A percentile compares a stretch with the other conserved stretches of the same genome.
These are phyloP conservation scores for Limnephilus marmoratus DNA, from an alignment of 2,888 invertebrate genomes.

Conservation along the genomic window DNA sequence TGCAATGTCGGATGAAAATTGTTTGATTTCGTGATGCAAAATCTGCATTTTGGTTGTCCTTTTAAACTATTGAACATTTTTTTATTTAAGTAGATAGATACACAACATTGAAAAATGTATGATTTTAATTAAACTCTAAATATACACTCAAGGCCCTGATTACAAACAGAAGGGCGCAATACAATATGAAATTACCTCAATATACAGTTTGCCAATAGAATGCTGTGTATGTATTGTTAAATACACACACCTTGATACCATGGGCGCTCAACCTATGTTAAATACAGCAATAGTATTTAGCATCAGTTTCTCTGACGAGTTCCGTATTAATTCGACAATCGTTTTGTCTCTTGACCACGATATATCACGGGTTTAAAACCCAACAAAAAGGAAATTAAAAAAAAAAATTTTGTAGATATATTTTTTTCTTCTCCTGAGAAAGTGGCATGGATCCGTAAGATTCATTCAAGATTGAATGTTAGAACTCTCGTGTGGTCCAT, in stretches of 20 bases:
- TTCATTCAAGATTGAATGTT: no score
- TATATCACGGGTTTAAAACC: no score
- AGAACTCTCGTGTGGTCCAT: no score
- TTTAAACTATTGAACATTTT: not conserved
- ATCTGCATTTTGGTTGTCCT: not conserved
- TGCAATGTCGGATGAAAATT: no score
- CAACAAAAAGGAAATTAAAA: no score
- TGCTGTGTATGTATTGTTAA: conserved; percentile 13
- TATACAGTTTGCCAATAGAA: conserved; percentile 11
- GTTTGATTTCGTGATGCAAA: not conserved
- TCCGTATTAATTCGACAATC: no score
- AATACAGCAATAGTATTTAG: not conserved
- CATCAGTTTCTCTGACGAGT: no score
- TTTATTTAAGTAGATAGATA: not conserved
- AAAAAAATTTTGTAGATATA: no score
- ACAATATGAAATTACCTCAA: conserved; percentile 41
- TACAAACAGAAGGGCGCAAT: conserved; percentile 35
- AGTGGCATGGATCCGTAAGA: no score
- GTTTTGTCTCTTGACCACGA: no score
- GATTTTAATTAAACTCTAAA: not conserved
- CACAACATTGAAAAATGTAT: not conserved
- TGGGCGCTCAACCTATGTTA: not conserved
- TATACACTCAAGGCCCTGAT: conserved; percentile 14
- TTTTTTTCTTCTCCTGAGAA: no score
- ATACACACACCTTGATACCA: conserved; percentile 20